Evolutionary conservation across 2,113 vertebrate genomes (phyloP), one percentile per base, ranked within the genome.

Genomic region (Apteryx owenii): DNA sequence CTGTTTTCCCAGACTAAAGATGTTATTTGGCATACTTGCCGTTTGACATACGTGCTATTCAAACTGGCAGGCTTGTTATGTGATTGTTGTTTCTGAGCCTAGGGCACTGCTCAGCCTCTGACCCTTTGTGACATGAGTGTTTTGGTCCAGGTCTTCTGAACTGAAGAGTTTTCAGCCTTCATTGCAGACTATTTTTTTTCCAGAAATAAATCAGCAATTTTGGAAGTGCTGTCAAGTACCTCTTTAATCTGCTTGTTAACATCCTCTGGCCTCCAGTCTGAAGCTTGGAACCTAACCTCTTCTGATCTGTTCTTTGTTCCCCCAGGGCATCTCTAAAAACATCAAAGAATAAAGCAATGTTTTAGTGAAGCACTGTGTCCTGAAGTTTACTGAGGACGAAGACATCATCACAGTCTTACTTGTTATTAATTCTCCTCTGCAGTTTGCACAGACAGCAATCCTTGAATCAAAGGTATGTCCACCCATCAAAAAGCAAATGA

Each of bases 241-340:
- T 90, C 23, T 38, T 91, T 95, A 72, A 79, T 80, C 79, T 61
- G 50, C 62, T 68, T 78, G 26, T 53, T 71, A 71, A 68, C 40
- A 78, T 33, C 20, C 13, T 18, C 15, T 48, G 9, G 33, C 33
- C 40, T 75, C 26, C 29, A 68, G 17, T 76, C 51, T 76, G 26
- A 48, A 44, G 3, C 26, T 82, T 71, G 22, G 33, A 68, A 18
- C 12, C 6, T 20, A 66, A 14, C 4, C 6, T 53, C n/a, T 58
- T 53, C n/a, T 58, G 40, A 89, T 71, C 8, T 86, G 28, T 31
- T 81, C 31, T n/a, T 93, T 93, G 33, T 48, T 61, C 60, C 26
- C 8, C 2, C 2, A 15, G 23, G 19, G 65, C 66, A 72, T 51
- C 58, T 83, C 40, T 46, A 46, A 83, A 90, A 66, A 26, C 61